Evolutionary conservation across 2,797 vertebrate species (phyloP).

Genomic region (Cryptoblepharus egeriae): DNA sequence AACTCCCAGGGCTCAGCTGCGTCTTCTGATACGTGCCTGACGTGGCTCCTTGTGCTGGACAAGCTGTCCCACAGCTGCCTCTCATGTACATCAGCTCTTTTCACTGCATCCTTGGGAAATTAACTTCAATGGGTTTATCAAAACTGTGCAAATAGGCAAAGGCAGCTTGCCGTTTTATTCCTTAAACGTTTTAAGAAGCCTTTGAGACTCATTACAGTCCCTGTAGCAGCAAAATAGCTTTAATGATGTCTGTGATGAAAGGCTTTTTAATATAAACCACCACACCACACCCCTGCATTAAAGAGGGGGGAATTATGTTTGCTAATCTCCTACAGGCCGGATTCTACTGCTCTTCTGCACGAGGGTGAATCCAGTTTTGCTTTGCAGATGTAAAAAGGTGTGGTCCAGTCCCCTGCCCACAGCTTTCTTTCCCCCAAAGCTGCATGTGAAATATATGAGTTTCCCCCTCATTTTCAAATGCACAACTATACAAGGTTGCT

Average conservation of each 20-base stretch:
- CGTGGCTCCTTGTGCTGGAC: not conserved
- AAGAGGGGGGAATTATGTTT: not conserved
- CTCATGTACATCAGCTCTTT: not conserved
- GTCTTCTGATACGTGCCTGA: not conserved
- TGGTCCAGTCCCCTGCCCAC: not conserved
- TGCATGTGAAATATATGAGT: too few relatives aligned
- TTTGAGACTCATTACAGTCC: not conserved
- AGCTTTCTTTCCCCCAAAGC: not conserved
- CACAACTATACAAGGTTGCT: too few relatives aligned
- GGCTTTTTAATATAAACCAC: conserved; percentile 10
- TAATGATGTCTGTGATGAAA: conserved; percentile 9
- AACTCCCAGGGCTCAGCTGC: too few relatives aligned
- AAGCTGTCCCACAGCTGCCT: not conserved
- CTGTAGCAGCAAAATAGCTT: conserved; percentile 2
- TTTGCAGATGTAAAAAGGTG: not conserved
- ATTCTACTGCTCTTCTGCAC: conserved; percentile 11
- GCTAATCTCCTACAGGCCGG: not conserved
- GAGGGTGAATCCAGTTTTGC: not conserved
- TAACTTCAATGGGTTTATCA: conserved; percentile 27
- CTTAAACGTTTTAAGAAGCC: conserved; percentile 24
- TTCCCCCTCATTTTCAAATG: too few relatives aligned
- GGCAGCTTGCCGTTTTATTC: conserved; percentile 12
- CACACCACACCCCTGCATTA: not conserved
- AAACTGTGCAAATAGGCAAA: not conserved
- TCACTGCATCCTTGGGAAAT: conserved; percentile 27